Percentiles rank a stretch among this genome's conserved stretches.
These are phyloP conservation scores for Drosophila quadrilineata DNA, from an alignment of 1,140 invertebrate species.

Conservation along the genomic window DNA sequence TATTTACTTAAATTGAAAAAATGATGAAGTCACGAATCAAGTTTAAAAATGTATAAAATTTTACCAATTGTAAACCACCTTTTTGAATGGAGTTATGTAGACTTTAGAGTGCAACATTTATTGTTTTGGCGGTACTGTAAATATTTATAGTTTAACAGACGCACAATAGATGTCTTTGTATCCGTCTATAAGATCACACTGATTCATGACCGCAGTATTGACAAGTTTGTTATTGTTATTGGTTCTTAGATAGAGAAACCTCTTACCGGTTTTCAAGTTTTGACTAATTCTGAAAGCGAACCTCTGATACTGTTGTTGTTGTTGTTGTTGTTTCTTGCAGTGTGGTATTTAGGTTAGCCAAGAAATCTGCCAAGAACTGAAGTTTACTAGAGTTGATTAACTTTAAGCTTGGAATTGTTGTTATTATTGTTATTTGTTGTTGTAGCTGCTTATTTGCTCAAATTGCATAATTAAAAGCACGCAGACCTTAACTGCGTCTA, in stretches of 20 bases:
- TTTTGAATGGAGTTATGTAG: too few species aligned
- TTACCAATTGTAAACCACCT: too few species aligned
- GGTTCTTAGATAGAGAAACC: conserved; percentile 9
- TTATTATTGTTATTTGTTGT: conserved; percentile 8
- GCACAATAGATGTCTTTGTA: conserved; percentile 19
- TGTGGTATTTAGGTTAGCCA: conserved; percentile 46
- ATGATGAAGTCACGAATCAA: too few species aligned
- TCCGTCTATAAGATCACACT: conserved; percentile 3
- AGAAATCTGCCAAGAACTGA: conserved; percentile 48
- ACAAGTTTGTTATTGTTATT: neutral
- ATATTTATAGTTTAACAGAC: too few species aligned
- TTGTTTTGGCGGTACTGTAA: too few species aligned
- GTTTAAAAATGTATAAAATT: too few species aligned
- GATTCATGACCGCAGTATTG: conserved; percentile 1
- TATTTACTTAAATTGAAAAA: too few species aligned
- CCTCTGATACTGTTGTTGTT: conserved; percentile 10
- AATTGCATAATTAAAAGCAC: conserved; percentile 79
- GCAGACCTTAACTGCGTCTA: conserved; percentile 62
- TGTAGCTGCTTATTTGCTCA: conserved; percentile 59
- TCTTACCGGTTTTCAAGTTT: conserved; percentile 40
- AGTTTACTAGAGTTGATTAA: conserved; percentile 5
- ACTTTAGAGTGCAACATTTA: too few species aligned
- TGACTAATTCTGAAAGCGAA: conserved; percentile 39
- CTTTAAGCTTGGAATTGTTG: neutral
- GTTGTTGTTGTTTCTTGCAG: conserved; percentile 23